Conservation (phyloP, 2,113 vertebrate species). For the Neogobius melanostomus region DNA sequence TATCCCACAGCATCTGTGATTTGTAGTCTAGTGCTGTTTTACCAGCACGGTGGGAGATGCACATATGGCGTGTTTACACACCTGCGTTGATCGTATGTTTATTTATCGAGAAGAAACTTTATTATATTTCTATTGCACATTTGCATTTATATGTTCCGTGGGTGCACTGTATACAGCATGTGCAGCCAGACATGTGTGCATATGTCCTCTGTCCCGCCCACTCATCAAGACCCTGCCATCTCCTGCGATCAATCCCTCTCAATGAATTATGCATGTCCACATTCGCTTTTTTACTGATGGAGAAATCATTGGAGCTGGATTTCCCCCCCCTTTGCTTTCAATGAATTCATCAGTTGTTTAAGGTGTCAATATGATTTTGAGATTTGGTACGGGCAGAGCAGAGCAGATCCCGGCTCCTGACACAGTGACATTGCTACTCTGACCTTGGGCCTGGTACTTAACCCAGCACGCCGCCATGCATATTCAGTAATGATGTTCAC, state of each 20-base stretch:
- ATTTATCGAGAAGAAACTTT: conserved; percentile 7
- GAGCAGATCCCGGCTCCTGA: conserved; percentile 53
- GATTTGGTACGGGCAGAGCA: conserved; percentile 44
- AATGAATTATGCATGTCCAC: conserved; percentile 78
- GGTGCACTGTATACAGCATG: conserved; percentile 6
- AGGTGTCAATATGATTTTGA: conserved; percentile 67
- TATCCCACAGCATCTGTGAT: neutral
- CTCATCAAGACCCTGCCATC: conserved; percentile 37
- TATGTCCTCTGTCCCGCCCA: conserved; percentile 31
- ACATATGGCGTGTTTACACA: neutral
- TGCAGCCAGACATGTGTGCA: conserved; percentile 4
- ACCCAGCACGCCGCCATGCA: conserved; percentile 47
- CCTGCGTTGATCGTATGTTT: neutral
- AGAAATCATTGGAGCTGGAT: conserved; percentile 74
- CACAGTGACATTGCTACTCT: conserved; percentile 39
- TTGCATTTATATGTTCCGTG: conserved; percentile 1
- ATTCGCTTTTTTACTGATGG: conserved; percentile 72
- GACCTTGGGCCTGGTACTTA: conserved; percentile 65
- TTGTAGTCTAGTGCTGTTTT: conserved; percentile 1
- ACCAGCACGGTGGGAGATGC: conserved; percentile 2
- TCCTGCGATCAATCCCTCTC: conserved; percentile 67
- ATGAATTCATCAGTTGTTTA: conserved; percentile 74
- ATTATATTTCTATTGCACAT: neutral
- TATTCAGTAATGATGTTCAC: conserved; percentile 52
- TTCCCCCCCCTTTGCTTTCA: conserved; percentile 46